Evolutionary conservation across 2,888 invertebrate genomes (phyloP).

Genomic region (Lissocephala sabroskyi): DNA sequence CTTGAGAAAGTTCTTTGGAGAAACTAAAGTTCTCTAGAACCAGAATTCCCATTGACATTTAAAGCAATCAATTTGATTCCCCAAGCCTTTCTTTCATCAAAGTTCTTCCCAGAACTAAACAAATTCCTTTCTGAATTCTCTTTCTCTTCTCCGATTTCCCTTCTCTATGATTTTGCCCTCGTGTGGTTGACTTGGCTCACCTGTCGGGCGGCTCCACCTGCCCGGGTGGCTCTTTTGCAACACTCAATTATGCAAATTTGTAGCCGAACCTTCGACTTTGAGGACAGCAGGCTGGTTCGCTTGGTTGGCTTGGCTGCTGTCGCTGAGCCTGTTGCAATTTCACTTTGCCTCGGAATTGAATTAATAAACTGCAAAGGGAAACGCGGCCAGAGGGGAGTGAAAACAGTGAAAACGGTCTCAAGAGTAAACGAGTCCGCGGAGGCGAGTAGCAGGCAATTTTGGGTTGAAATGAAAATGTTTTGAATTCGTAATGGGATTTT

Average conservation of each 20-base stretch:
- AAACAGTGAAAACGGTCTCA: too few relatives aligned
- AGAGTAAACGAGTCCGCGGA: not conserved
- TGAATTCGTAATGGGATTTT: conserved; percentile 54
- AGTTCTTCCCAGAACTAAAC: too few relatives aligned
- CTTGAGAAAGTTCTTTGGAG: too few relatives aligned
- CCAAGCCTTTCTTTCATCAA: too few relatives aligned
- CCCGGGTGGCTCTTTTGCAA: conserved; percentile 3
- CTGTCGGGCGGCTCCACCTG: not conserved
- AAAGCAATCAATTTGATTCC: too few relatives aligned
- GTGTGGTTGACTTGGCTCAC: not conserved
- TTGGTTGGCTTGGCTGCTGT: not conserved
- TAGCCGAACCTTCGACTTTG: not conserved
- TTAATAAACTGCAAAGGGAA: conserved; percentile 36
- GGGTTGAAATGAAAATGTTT: conserved; percentile 41
- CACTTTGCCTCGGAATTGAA: conserved; percentile 55
- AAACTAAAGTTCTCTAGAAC: too few relatives aligned
- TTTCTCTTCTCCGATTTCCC: too few relatives aligned
- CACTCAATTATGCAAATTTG: conserved; percentile 50
- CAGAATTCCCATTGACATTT: too few relatives aligned
- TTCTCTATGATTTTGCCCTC: too few relatives aligned
- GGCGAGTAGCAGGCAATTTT: not conserved
- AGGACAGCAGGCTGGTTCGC: too few relatives aligned
- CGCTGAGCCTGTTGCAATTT: conserved; percentile 34
- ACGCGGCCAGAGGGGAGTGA: too few relatives aligned
- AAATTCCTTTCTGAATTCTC: too few relatives aligned